Evolutionary conservation across 2,797 vertebrate species (phyloP).

Genomic region (Anguilla marmorata): DNA sequence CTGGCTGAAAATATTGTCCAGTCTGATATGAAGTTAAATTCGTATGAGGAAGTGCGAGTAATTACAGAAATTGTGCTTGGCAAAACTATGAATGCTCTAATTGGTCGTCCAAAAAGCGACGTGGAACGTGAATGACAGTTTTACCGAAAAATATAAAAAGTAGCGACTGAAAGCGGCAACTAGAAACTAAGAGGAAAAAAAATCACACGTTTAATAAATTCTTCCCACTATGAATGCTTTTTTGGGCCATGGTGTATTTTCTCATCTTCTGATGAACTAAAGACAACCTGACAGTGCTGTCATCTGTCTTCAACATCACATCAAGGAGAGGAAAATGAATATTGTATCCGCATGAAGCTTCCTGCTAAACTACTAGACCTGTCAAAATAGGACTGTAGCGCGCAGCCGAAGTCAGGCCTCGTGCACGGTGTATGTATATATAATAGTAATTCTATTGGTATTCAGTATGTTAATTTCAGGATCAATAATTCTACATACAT

Average conservation of each 20-base stretch:
- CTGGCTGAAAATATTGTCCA: not conserved
- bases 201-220: constrained; percentile 21
- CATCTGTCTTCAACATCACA: constrained; percentile 69
- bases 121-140: not conserved
- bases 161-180: constrained; percentile 40
- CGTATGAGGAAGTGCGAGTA: not conserved
- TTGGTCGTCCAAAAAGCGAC: not conserved
- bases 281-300: constrained; percentile 69
- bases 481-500: not conserved
- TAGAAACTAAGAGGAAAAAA: constrained; percentile 37
- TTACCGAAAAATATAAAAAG: constrained; percentile 12
- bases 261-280: constrained; percentile 63
- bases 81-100: not conserved
- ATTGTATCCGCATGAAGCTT: constrained; percentile 63
- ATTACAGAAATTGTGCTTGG: not conserved
- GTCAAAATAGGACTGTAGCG: constrained; percentile 36
- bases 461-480: not conserved
- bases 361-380: constrained; percentile 62
- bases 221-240: constrained; percentile 53
- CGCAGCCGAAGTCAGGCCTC: not conserved
- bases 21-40: constrained; percentile 4
- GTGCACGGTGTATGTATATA: not conserved
- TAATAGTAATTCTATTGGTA: not conserved
- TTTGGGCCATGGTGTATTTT: constrained; percentile 48
- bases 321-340: constrained; percentile 65